Evolutionary conservation across 2,797 vertebrate species (phyloP).

Genomic region (Chaunax sp.): DNA sequence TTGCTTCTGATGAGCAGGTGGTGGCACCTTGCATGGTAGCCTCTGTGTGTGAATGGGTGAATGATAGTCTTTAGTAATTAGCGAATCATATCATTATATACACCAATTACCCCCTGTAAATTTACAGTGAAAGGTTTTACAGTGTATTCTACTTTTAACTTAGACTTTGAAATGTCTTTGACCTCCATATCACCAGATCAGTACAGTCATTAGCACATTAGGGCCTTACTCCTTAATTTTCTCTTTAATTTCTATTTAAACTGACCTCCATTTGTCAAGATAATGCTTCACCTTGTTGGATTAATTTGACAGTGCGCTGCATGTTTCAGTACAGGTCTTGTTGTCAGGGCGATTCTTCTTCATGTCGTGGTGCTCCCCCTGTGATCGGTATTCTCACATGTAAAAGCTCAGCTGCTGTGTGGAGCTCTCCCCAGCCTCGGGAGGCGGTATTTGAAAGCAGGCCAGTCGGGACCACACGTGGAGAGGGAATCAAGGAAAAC

Average conservation of each 20-base stretch:
- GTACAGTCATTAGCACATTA: too few species aligned
- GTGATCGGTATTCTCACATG: conserved; percentile 21
- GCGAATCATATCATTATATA: too few species aligned
- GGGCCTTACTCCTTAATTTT: too few species aligned
- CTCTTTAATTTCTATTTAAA: not conserved
- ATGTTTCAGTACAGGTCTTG: not conserved
- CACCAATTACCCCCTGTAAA: too few species aligned
- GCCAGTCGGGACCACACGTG: conserved; percentile 69
- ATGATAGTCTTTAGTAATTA: too few species aligned
- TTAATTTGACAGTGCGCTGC: not conserved
- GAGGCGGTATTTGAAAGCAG: conserved; percentile 64
- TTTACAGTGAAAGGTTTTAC: too few species aligned
- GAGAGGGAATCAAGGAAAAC: conserved; percentile 74
- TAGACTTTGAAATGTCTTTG: too few species aligned
- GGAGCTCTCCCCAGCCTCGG: conserved; percentile 34
- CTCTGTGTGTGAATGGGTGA: too few species aligned
- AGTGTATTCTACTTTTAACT: too few species aligned
- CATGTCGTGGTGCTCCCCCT: not conserved
- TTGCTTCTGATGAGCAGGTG: too few species aligned
- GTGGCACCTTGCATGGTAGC: too few species aligned
- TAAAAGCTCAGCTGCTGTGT: conserved; percentile 23
- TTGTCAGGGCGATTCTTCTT: not conserved
- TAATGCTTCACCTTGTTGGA: not conserved
- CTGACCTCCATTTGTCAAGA: not conserved
- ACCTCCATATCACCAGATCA: too few species aligned